Evolutionary conservation across 1,140 invertebrate species (phyloP).

Genomic region (Hycleus cichorii): DNA sequence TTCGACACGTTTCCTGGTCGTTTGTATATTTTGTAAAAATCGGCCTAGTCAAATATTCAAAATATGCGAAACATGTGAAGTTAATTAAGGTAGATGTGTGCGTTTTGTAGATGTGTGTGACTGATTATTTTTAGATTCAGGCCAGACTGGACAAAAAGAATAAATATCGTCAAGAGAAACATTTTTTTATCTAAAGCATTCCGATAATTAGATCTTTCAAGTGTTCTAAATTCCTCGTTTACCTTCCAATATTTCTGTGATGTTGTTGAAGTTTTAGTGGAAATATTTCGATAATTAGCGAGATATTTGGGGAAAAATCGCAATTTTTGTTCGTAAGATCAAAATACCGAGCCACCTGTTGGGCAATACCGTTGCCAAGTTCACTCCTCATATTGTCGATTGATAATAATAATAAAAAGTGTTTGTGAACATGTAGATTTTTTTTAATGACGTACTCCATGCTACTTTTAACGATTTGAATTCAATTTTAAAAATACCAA

Average conservation of each 20-base stretch:
- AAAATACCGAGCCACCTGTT: constrained; percentile 1
- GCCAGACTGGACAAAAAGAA: background rate
- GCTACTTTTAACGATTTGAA: no score
- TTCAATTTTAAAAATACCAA: no score
- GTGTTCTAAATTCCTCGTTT: no score
- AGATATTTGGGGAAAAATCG: background rate
- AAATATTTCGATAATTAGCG: no score
- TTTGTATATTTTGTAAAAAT: background rate
- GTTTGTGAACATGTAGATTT: background rate
- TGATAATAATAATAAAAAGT: background rate
- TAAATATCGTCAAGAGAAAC: background rate
- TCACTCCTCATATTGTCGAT: background rate
- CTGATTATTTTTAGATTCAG: constrained; percentile 14
- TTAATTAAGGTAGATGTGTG: constrained; percentile 14
- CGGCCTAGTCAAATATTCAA: background rate
- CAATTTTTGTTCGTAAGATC: background rate
- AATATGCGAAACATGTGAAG: constrained; percentile 15
- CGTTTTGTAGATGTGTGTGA: background rate
- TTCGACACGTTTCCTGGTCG: background rate
- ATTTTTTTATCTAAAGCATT: no score
- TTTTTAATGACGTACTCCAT: constrained; percentile 1
- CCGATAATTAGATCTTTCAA: no score
- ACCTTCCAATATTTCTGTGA: no score
- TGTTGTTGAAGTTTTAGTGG: no score
- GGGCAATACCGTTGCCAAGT: constrained; percentile 2